Base-by-base conservation (phyloP, 2,113 vertebrate genomes). In the Spea bombifrons region DNA sequence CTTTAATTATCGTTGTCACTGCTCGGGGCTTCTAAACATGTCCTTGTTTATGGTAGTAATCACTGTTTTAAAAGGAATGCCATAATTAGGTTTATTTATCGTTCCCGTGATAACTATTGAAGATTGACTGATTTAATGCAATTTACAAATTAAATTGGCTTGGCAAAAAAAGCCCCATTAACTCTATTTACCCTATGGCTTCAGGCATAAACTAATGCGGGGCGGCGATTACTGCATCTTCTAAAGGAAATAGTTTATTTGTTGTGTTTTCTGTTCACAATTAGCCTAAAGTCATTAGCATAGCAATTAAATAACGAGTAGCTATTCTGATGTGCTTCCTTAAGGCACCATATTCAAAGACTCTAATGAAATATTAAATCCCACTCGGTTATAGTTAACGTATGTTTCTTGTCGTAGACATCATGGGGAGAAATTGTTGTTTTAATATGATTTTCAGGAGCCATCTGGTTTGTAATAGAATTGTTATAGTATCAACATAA, bases 291-390 rank as follows among this genome's bases (percentile, higher is more conserved):
- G 49, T 66, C 61, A 79, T 79, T 79, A 79, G 61, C 69, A 66
- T 66, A 52, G 76, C 61, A 66, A 57, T 79, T 79, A 66, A 17
- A 79, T 79, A 79, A 73, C 73, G 73, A 79, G 53, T 55, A 72
- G 66, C 53, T 30, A 72, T 66, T 8, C 4, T 12, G 46, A 65
- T 43, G 55, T 78, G 44, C 67, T 17, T 76, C 52, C 66, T 50
- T 13, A 10, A 48, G 57, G 75, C 47, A 46, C 48, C 10, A 30
- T 52, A 78, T 70, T n/a, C 5, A 50, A 71, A 50, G 45, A 16
- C 44, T 49, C 44, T 70, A 71, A 66, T 73, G 66, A 61, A 17
- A 69, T 69, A 59, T 49, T 12, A 52, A 55, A 45, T 4, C 17
- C 48, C 30, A n/a, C 49, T 5, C 48, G 50, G 74, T 67, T 13